Evolutionary conservation across 1,140 invertebrate species (phyloP).

Genomic region (Delia radicum): DNA sequence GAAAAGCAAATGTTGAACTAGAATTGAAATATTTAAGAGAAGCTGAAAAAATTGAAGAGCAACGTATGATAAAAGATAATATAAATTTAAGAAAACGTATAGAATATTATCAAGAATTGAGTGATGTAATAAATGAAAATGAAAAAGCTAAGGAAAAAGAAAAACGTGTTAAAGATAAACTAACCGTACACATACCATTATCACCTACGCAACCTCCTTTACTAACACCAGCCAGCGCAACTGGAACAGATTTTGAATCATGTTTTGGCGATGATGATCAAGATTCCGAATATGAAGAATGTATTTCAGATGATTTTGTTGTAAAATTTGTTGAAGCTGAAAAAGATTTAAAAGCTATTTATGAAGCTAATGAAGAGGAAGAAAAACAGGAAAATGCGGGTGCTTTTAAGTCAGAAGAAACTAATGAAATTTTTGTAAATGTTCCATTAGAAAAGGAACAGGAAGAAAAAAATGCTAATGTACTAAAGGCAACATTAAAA

Average conservation of each 20-base stretch:
- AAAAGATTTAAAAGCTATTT: constrained; percentile 1
- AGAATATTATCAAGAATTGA: constrained; percentile 33
- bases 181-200: not conserved
- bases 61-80: constrained; percentile 32
- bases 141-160: not conserved
- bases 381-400: not conserved
- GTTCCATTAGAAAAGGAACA: not conserved
- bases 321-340: constrained; percentile 27
- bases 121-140: constrained; percentile 7
- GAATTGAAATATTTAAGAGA: constrained; percentile 35
- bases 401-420: no score
- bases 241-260: constrained; percentile 24
- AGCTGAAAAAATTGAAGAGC: constrained; percentile 35
- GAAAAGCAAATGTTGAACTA: constrained; percentile 32
- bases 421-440: not conserved
- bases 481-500: not conserved
- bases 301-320: constrained; percentile 30
- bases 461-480: not conserved
- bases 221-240: not conserved
- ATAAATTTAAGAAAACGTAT: constrained; percentile 32
- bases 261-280: constrained; percentile 15
- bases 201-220: not conserved
- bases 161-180: not conserved
- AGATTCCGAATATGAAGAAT: constrained; percentile 26
- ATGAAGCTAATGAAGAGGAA: not conserved